These are phyloP conservation scores for Liodrosophila aerea DNA, from an alignment of 2,888 invertebrate genomes.

Conservation along the genomic window DNA sequence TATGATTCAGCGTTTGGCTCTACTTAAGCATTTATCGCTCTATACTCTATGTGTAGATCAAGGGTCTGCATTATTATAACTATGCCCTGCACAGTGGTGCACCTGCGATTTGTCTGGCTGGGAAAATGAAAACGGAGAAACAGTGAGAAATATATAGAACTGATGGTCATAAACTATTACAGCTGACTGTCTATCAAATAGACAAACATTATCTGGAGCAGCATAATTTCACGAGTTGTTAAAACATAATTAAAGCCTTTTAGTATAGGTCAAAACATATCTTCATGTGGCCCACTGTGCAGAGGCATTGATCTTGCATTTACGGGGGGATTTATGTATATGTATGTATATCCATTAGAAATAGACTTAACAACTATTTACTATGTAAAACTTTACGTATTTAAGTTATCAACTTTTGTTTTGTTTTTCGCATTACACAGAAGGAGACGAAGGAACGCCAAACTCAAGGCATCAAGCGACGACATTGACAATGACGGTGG, in stretches of 20 bases:
- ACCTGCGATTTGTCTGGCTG: neutral
- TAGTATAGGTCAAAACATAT: neutral
- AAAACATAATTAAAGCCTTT: constrained; percentile 25
- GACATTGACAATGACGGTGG: constrained; percentile 27
- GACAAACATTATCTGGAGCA: constrained; percentile 11
- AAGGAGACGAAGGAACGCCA: constrained; percentile 61
- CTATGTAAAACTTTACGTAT: constrained; percentile 80
- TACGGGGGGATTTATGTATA: constrained; percentile 5
- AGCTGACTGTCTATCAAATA: constrained; percentile 54
- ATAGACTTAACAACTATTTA: constrained; percentile 78
- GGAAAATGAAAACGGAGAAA: neutral
- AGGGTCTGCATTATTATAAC: constrained; percentile 15
- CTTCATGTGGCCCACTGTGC: constrained; percentile 29
- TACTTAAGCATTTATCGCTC: constrained; percentile 66
- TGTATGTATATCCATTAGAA: constrained; percentile 39
- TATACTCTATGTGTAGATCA: constrained; percentile 35
- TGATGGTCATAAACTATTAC: neutral
- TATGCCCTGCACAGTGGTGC: constrained; percentile 25
- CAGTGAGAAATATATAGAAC: neutral
- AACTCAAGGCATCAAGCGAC: constrained; percentile 51
- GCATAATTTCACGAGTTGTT: no score
- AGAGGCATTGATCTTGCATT: constrained; percentile 22
- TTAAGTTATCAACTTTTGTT: constrained; percentile 78
- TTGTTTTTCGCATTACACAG: constrained; percentile 44
- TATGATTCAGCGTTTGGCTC: constrained; percentile 28